A percentile compares a stretch with the other conserved stretches of the same genome.
Evolutionary conservation across 2,888 invertebrate species (phyloP).

Genomic region (Incurvaria masculella): DNA sequence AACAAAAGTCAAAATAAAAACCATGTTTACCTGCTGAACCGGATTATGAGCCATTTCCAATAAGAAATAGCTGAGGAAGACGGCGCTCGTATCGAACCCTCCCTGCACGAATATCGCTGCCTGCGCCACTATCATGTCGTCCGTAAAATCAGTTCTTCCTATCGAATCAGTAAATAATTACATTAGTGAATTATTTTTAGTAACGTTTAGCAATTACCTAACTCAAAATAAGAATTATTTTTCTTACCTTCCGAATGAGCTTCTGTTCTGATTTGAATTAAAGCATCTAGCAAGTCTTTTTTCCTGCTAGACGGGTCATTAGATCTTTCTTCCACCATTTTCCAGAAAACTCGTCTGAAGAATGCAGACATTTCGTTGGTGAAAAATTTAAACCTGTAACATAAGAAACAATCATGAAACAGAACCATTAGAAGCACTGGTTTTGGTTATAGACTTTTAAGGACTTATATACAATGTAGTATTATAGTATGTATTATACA

Average conservation of each 20-base stretch:
- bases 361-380: conserved; percentile 24
- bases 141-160: too few species aligned
- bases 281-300: conserved; percentile 28
- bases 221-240: too few species aligned
- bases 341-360: conserved; percentile 23
- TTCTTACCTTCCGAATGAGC: conserved; percentile 20
- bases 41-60: background rate
- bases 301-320: conserved; percentile 16
- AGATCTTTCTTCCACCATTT: conserved; percentile 23
- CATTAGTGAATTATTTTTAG: too few species aligned
- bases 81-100: background rate
- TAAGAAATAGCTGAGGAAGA: too few species aligned
- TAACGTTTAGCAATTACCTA: too few species aligned
- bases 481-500: too few species aligned
- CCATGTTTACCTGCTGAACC: background rate
- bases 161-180: too few species aligned
- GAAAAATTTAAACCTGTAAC: conserved; percentile 32
- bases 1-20: background rate
- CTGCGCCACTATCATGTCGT: background rate
- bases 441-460: too few species aligned
- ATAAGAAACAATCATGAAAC: too few species aligned
- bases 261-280: conserved; percentile 29
- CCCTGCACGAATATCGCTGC: background rate
- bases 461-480: too few species aligned
- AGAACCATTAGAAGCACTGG: too few species aligned